phyloP scores from a whole-genome alignment of 2,888 invertebrate genomes.

The Nemotelus pantherinus region DNA sequence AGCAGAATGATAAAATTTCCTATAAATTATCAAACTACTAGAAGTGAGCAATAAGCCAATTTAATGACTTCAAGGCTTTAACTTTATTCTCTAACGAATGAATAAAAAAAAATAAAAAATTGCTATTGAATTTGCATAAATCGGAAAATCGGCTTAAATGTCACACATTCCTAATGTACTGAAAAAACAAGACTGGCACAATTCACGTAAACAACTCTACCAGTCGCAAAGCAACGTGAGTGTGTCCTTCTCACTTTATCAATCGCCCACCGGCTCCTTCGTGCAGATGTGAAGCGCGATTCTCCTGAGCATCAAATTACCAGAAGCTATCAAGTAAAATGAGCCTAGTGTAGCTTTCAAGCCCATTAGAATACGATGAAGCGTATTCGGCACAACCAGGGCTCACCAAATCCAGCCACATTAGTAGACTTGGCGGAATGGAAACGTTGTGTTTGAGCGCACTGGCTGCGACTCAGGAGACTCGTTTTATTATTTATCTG shows the following conservation, averaged over 20 bases:
- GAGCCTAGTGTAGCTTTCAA: conserved; percentile 36
- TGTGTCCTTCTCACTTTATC: neutral
- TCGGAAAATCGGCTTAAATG: too few relatives aligned
- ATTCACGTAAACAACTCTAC: too few relatives aligned
- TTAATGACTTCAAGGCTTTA: too few relatives aligned
- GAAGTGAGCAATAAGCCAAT: too few relatives aligned
- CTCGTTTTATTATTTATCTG: conserved; percentile 35
- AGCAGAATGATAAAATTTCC: too few relatives aligned
- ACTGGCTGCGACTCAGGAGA: conserved; percentile 8
- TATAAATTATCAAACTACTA: too few relatives aligned
- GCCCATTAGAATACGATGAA: conserved; percentile 36
- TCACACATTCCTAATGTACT: too few relatives aligned
- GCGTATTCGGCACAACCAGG: neutral
- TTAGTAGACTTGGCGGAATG: neutral
- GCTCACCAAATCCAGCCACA: conserved; percentile 16
- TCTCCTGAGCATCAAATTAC: conserved; percentile 32
- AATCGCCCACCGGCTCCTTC: neutral
- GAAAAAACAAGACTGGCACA: too few relatives aligned
- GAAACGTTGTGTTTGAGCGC: neutral
- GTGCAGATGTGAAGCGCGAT: neutral
- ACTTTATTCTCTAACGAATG: too few relatives aligned
- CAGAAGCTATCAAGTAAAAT: conserved; percentile 39
- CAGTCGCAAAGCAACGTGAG: too few relatives aligned
- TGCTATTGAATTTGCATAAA: too few relatives aligned
- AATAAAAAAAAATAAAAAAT: too few relatives aligned